Evolutionary conservation across 2,888 invertebrate genomes (phyloP).

Genomic region (Drosophila anceps): DNA sequence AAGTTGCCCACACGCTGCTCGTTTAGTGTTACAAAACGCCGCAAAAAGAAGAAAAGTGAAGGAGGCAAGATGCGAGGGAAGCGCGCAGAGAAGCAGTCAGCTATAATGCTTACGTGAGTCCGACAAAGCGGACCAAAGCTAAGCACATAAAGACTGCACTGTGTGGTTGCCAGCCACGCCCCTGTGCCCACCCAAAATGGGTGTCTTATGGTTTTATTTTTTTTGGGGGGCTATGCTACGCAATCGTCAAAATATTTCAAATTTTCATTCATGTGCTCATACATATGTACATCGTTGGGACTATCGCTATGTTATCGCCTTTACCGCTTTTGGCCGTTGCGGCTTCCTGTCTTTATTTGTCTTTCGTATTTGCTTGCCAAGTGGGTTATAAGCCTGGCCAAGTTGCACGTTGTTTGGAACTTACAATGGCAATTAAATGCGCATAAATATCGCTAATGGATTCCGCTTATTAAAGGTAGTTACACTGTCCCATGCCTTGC

Average conservation of each 20-base stretch:
- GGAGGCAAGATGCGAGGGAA: constrained; percentile 8
- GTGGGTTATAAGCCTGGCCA: constrained; percentile 40
- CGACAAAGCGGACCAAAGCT: constrained; percentile 47
- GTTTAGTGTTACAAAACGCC: constrained; percentile 69
- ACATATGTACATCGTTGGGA: constrained; percentile 16
- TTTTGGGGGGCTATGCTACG: constrained; percentile 52
- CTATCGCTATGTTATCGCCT: constrained; percentile 43
- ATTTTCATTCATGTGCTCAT: constrained; percentile 27
- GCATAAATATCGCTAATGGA: constrained; percentile 69
- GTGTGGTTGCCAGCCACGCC: neutral
- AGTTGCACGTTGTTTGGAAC: constrained; percentile 59
- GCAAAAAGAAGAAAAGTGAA: constrained; percentile 2
- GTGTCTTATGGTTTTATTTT: constrained; percentile 4
- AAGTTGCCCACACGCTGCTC: constrained; percentile 73
- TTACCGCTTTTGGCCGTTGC: constrained; percentile 54
- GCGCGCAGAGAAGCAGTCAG: constrained; percentile 7
- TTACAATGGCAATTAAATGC: constrained; percentile 64
- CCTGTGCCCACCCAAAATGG: neutral
- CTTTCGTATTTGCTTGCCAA: constrained; percentile 29
- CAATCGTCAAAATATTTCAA: constrained; percentile 73
- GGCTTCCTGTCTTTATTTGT: constrained; percentile 57
- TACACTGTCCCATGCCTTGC: constrained; percentile 1
- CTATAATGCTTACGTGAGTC: constrained; percentile 67
- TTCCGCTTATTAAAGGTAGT: constrained; percentile 35
- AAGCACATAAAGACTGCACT: constrained; percentile 11